Base-by-base conservation (phyloP, 2,113 vertebrate genomes). In the Xyrauchen texanus region DNA sequence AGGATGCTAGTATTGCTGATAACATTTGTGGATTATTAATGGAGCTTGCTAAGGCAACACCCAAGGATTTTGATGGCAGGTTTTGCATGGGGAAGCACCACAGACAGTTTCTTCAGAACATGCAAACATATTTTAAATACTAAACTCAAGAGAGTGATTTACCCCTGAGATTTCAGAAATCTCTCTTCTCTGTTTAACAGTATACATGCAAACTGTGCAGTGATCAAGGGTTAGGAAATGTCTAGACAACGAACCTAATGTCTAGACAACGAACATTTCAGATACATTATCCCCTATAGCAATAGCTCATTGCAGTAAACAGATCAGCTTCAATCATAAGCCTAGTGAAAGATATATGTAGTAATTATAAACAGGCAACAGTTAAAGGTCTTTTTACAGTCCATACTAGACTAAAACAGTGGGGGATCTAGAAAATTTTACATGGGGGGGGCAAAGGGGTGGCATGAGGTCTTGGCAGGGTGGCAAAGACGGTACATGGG, bases 271-370 rank as follows among this genome's bases (percentile, higher is more conserved):
- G n/a, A 58, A 58, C 5, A 58, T n/a, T 11, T 6, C 12, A n/a
- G 68, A 45, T 45, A 71, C 68, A 71, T 71, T 57, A 62, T 75
- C 15, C 45, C 46, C 51, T 47, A 76, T 71, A 69, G 47, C 51
- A 46, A 76, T 71, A 69, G 47, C 47, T 21, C n/a, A 5, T 49
- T 21, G 51, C 12, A 51, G 64, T 13, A 76, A 60, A 58, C 47
- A 68, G 15, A 13, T 46, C 51, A 49, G 46, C 55, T 61, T 74
- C n/a, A 67, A 21, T 34, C 58, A 8, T 34, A 61, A 2, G 53
- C 7, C 77, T 53, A 8, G 21, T 63, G 67, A 62, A 15, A 77
- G 58, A 57, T 68, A 58, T 42, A 34, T 34, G 44, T 44, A n/a
- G 21, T n/a, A n/a, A 60, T 46, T 72, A 72, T 61, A 73, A 47